phyloP scores from a whole-genome alignment of 2,113 vertebrate species.

The Scomber colias region DNA sequence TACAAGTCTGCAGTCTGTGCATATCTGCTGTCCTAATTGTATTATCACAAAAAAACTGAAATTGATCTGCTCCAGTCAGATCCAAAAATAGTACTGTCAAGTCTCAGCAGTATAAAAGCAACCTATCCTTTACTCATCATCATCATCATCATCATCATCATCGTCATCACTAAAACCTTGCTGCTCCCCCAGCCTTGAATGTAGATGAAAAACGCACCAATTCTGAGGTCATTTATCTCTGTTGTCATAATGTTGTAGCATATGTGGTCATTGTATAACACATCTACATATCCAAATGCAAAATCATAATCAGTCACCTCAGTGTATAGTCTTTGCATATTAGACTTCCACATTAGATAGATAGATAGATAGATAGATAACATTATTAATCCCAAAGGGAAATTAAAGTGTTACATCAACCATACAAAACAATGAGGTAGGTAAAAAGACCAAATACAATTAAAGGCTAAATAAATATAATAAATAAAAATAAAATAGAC shows the following conservation, averaged over 20 bases:
- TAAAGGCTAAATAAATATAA: no score
- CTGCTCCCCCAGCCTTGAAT: neutral
- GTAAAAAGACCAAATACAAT: no score
- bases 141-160: neutral
- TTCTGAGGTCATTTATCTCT: neutral
- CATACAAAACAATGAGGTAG: no score
- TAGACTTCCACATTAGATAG: no score
- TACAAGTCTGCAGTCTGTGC: slow-evolving; percentile 20
- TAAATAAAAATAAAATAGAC: no score
- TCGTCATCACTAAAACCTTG: neutral
- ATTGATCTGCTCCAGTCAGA: neutral
- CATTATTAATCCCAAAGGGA: no score
- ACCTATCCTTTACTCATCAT: neutral
- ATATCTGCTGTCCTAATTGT: neutral
- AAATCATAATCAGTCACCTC: neutral
- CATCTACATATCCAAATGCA: neutral
- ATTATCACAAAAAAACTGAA: neutral
- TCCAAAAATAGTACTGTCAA: neutral
- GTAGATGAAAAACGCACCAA: neutral
- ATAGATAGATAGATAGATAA: no score
- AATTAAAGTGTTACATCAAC: no score
- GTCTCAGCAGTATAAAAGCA: neutral
- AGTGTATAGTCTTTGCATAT: neutral
- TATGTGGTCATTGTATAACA: no score
- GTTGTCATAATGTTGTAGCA: no score